Evolutionary conservation across 2,797 vertebrate genomes (phyloP), one percentile per base, ranked within the genome.

Genomic region (Channa striata): DNA sequence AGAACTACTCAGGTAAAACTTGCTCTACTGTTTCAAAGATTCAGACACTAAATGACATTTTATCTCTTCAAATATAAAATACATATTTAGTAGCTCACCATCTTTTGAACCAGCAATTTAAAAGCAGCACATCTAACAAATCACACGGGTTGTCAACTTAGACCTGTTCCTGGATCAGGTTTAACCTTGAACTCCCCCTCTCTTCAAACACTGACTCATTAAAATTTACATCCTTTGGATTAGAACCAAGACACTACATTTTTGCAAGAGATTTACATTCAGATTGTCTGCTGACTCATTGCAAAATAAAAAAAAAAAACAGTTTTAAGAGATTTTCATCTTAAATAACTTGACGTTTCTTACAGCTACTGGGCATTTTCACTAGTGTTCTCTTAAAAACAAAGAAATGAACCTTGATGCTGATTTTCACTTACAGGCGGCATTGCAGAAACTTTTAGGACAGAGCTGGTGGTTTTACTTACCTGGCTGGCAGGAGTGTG

Each of bases 401-500:
- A 65, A 12, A 20, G 8, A 16, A 30, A 50, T 36, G 1, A 33
- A 67, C 54, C 25, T 33, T 47, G 6, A 36, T 30, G 17, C 51
- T 47, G 4, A 13, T 20, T 4, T 59, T 5, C 12, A 20, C 13
- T 11, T 12, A 39, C 11, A 59, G 16, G 48, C 6, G 9, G 20
- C 13, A 8, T 53, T 47, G 16, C 13, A 64, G 20, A 40, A 6
- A n/a, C 19, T n/a, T 68, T 17, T 49, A 68, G 2, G 36, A 20
- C 39, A 57, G 13, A 60, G 36, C 2, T 4, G 1, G 0, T 7
- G 12, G 36, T 36, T 39, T 13, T 56, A 11, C 94, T 93, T 90
- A 99, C 98, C 96, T 97, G 97, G 57, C 94, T 94, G 81, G 95
- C 91, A 1, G 95, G 93, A 0, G 91, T 93, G 47, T 96, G 95